A percentile compares a stretch with the other conserved stretches of the same genome.
phyloP scores from a whole-genome alignment of 1,140 invertebrate species.

The Atta colombica region DNA sequence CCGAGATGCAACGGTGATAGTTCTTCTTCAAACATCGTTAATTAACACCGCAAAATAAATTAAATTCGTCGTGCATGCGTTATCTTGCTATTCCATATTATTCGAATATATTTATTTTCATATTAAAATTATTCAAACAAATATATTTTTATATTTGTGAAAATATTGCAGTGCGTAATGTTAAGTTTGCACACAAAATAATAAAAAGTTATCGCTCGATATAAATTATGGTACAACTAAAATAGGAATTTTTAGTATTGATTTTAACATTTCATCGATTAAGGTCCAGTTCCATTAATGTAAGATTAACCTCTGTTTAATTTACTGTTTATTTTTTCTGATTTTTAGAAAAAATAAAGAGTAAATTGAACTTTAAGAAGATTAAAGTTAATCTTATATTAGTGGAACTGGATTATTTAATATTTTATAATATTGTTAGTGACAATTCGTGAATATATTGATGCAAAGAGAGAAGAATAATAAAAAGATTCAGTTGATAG shows the following conservation, averaged over 20 bases:
- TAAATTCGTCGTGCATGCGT: neutral
- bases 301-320: no score
- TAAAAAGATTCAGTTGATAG: neutral
- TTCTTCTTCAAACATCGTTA: slow-evolving; percentile 28
- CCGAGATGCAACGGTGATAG: neutral
- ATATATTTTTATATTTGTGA: neutral
- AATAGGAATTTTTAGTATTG: neutral
- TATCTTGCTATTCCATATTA: neutral
- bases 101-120: neutral
- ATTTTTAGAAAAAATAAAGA: no score
- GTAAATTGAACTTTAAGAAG: no score
- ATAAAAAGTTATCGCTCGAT: neutral
- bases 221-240: neutral
- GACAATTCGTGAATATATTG: neutral
- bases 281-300: no score
- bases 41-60: slow-evolving; percentile 18
- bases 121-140: neutral
- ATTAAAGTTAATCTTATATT: no score
- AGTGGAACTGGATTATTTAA: neutral
- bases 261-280: neutral
- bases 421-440: neutral
- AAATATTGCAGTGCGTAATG: neutral
- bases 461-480: neutral
- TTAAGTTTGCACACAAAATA: neutral
- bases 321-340: no score